Evolutionary conservation across 2,888 invertebrate species (phyloP).

Genomic region (Aromia moschata): DNA sequence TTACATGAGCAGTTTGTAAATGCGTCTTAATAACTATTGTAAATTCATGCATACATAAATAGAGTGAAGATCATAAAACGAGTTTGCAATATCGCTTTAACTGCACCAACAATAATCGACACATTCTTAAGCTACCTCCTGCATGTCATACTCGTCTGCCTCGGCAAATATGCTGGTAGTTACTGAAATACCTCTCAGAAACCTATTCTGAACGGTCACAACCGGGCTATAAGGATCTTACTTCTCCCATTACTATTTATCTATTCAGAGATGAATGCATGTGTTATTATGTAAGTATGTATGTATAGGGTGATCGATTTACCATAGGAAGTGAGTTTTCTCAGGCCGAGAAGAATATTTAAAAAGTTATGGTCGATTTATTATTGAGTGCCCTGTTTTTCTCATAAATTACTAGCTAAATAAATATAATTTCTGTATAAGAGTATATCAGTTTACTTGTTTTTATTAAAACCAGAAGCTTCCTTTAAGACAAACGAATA

Average conservation of each 20-base stretch:
- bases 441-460: too few species aligned
- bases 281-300: too few species aligned
- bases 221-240: conserved; percentile 3
- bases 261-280: conserved; percentile 4
- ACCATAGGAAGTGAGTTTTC: too few species aligned
- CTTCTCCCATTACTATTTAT: conserved; percentile 12
- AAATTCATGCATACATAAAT: not conserved
- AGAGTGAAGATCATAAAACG: conserved; percentile 7
- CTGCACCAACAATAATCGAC: conserved; percentile 13
- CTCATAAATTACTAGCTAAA: too few species aligned
- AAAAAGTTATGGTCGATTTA: too few species aligned
- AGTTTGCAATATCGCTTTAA: conserved; percentile 8
- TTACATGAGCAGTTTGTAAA: not conserved
- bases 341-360: too few species aligned
- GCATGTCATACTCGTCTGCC: conserved; percentile 7
- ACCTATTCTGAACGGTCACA: conserved; percentile 1
- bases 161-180: conserved; percentile 9
- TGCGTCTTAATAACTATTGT: not conserved
- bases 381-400: too few species aligned
- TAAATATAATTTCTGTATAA: too few species aligned
- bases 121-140: conserved; percentile 5
- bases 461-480: too few species aligned
- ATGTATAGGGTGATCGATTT: too few species aligned
- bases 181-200: conserved; percentile 12
- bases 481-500: too few species aligned